Evolutionary conservation across 2,888 invertebrate genomes (phyloP), one percentile per base, ranked within the genome.

Genomic region (Tillus elongatus): DNA sequence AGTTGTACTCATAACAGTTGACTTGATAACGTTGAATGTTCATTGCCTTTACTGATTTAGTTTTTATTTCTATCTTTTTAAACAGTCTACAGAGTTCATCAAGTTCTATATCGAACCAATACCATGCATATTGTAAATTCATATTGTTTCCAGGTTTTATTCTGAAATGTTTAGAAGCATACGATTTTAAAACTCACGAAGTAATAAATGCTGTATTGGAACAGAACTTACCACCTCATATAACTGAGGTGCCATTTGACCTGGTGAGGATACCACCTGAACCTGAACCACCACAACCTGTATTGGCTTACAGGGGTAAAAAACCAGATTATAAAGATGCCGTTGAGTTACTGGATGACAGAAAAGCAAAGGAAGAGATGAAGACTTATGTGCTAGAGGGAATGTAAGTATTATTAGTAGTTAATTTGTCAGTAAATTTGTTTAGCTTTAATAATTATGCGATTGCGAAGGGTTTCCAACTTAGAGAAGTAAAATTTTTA

Each of bases 201-300:
- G 88, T 89, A 2, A 82, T 95, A 40, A 81, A 88, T 58, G 84
- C 85, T 31, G 69, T 93, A 40, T 64, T 95, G 33, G 92, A 92
- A 63, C 77, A 79, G 47, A 76, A 72, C 43, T 63, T 83, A 15
- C 78, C 81, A 2, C 58, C 69, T 0, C 54, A 64, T 40, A 37
- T 64, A 9, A 41, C 42, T 36, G 57, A 71, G 16, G 57, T 64
- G 37, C 54, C 62, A 3, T 52, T 54, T 13, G 57, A 58, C 44
- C 32, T 45, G 11, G 58, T 61, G 15, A 70, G 77, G 42, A 77
- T 82, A 45, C 81, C 82, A 0, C 71, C 74, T 10, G 82, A 82
- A 45, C 57, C 58, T 1, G 51, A 54, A 46, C 58, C 54, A 4
- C 53, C 51, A 45, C 42, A 56, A 41, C 55, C 53, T 2, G 41